Percentiles rank a stretch among this genome's conserved stretches.
Evolutionary conservation across 1,140 invertebrate species (phyloP).

Genomic region (Calephelis nemesis): DNA sequence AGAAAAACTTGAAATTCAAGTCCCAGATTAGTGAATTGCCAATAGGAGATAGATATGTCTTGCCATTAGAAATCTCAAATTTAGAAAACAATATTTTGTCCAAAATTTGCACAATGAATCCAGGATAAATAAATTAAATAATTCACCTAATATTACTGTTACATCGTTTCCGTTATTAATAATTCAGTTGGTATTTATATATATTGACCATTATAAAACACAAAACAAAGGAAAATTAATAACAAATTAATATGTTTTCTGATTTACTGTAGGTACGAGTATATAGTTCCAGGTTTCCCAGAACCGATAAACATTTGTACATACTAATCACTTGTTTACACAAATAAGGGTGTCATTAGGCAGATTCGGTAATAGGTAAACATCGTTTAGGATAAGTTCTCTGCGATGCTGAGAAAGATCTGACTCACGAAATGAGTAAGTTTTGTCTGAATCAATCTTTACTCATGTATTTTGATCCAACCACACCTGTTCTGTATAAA

Average conservation of each 20-base stretch:
- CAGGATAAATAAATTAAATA: no score
- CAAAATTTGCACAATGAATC: no score
- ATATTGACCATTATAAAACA: no score
- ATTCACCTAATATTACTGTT: no score
- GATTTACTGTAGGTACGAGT: conserved; percentile 1
- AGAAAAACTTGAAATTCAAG: no score
- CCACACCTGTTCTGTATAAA: neutral
- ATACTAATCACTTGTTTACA: conserved; percentile 52
- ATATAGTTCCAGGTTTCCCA: conserved; percentile 1
- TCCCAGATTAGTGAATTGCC: no score
- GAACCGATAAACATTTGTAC: conserved; percentile 13
- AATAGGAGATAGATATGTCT: no score
- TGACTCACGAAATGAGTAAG: neutral
- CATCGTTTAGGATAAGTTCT: conserved; percentile 29
- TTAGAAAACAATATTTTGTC: no score
- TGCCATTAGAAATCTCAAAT: no score
- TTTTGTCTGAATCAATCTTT: neutral
- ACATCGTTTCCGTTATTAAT: no score
- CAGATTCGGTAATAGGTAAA: conserved; percentile 41
- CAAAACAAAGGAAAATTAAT: conserved; percentile 6
- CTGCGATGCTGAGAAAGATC: neutral
- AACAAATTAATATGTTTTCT: neutral
- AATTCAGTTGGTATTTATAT: no score
- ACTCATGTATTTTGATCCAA: neutral
- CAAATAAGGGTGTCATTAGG: conserved; percentile 38